Base-by-base conservation (phyloP, 2,888 invertebrate species). In the Tillus elongatus region DNA sequence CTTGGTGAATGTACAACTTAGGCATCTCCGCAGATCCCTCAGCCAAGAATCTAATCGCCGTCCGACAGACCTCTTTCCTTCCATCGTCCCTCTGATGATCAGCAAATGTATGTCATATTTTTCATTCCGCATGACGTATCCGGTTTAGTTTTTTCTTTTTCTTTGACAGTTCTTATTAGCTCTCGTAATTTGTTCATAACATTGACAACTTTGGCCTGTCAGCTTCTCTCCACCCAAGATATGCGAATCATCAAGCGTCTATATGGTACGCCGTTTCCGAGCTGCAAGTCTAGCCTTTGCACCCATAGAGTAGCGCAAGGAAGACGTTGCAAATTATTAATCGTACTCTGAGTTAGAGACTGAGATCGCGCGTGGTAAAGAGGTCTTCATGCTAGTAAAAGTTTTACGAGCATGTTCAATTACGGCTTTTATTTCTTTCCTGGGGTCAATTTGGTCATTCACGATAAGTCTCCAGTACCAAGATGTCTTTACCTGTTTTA, bases 331-430 rank as follows among this genome's bases (percentile, higher is more conserved):
- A 19, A 19, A 8, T 6, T n/a, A 19, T 6, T 19, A 19, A 8
- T 8, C 24, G 24, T 19, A 19, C 6, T 8, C 24, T 6, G n/a
- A 19, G 24, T n/a, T 19, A n/a, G 6, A 19, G 24, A n/a, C 24
- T 19, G 6, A 19, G 24, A n/a, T n/a, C 24, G 6, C 24, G n/a
- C 6, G 6, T 19, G 24, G 24, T 19, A n/a, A 19, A 19, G n/a
- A 19, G 24, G 24, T 19, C 24, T 19, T n/a, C 24, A 19, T 19
- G n/a, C 24, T n/a, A n/a, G n/a, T n/a, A n/a, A n/a, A n/a, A n/a
- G n/a, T n/a, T n/a, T n/a, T n/a, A n/a, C n/a, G n/a, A n/a, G n/a
- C n/a, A n/a, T n/a, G n/a, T n/a, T n/a, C n/a, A n/a, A n/a, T n/a
- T n/a, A n/a, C n/a, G n/a, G n/a, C n/a, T n/a, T n/a, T n/a, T n/a